A percentile compares a stretch with the other conserved stretches of the same genome.
Conservation (phyloP, 2,888 invertebrate genomes). For the Ommatoiulus sabulosus region DNA sequence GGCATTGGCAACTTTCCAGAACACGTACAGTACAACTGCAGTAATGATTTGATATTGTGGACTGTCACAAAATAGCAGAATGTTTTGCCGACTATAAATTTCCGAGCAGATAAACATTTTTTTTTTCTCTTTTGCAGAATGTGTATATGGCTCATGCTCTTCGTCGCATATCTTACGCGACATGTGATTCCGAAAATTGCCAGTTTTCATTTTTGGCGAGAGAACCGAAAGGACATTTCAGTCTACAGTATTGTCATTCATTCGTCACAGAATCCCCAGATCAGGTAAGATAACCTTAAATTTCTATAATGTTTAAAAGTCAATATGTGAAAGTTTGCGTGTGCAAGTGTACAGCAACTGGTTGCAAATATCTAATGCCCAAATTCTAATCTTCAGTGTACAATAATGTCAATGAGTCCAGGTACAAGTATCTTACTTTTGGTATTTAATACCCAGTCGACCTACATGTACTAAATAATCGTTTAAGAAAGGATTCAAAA, state of each 20-base stretch:
- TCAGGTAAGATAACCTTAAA: constrained; percentile 74
- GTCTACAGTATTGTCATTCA: constrained; percentile 83
- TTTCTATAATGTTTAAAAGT: neutral
- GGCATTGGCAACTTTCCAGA: too few species aligned
- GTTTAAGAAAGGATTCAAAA: neutral
- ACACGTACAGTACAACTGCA: too few species aligned
- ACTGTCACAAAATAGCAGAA: neutral
- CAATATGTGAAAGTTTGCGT: neutral
- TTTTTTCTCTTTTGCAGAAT: constrained; percentile 70
- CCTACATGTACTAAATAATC: neutral
- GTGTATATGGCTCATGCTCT: constrained; percentile 87
- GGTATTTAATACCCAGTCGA: neutral
- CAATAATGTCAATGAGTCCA: neutral
- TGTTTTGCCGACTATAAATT: neutral
- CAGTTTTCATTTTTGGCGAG: constrained; percentile 85
- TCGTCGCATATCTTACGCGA: constrained; percentile 86
- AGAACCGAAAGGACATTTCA: constrained; percentile 77
- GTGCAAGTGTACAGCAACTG: too few species aligned
- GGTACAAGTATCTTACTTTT: neutral
- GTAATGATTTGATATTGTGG: too few species aligned
- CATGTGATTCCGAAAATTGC: constrained; percentile 82
- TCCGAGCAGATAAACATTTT: neutral
- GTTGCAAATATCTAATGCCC: neutral
- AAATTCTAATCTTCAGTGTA: too few species aligned
- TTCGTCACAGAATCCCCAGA: constrained; percentile 81